phyloP scores from a whole-genome alignment of 2,888 invertebrate genomes.

The Polydrusus tereticollis region DNA sequence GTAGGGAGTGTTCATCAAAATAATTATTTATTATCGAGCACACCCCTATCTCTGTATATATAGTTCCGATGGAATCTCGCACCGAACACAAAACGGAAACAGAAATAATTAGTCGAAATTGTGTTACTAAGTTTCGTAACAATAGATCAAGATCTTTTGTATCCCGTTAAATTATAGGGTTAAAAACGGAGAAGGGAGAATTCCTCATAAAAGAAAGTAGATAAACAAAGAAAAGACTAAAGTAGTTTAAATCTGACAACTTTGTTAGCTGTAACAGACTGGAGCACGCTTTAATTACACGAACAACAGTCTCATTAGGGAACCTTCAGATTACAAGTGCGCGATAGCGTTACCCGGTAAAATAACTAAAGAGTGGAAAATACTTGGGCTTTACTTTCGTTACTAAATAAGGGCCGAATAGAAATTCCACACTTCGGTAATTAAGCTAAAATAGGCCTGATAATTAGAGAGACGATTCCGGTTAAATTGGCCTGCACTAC shows the following conservation, averaged over 20 bases:
- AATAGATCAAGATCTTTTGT: slow-evolving; percentile 16
- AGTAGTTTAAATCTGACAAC: slow-evolving; percentile 61
- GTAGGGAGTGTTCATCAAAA: no score
- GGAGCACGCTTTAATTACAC: slow-evolving; percentile 61
- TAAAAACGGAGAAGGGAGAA: slow-evolving; percentile 21
- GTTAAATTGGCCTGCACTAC: no score
- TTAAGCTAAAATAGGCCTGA: slow-evolving; percentile 30
- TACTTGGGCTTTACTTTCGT: slow-evolving; percentile 25
- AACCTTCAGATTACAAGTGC: slow-evolving; percentile 59
- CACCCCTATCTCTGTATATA: no score
- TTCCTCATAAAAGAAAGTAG: slow-evolving; percentile 49
- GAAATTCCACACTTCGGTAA: slow-evolving; percentile 55
- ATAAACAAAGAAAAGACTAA: slow-evolving; percentile 56
- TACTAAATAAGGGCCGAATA: slow-evolving; percentile 51
- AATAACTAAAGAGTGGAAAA: slow-evolving; percentile 53
- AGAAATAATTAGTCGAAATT: slow-evolving; percentile 14
- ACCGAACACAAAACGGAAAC: not conserved
- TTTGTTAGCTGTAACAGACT: slow-evolving; percentile 58
- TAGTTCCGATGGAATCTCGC: no score
- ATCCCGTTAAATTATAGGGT: slow-evolving; percentile 26
- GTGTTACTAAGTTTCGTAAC: slow-evolving; percentile 2
- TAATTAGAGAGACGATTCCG: no score
- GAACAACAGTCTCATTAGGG: slow-evolving; percentile 62
- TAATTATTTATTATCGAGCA: no score
- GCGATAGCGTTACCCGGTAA: slow-evolving; percentile 58